Evolutionary conservation across 35 echinoderm and acorn worm species (phyloP).

Genomic region (Apostichopus parvimensis): DNA sequence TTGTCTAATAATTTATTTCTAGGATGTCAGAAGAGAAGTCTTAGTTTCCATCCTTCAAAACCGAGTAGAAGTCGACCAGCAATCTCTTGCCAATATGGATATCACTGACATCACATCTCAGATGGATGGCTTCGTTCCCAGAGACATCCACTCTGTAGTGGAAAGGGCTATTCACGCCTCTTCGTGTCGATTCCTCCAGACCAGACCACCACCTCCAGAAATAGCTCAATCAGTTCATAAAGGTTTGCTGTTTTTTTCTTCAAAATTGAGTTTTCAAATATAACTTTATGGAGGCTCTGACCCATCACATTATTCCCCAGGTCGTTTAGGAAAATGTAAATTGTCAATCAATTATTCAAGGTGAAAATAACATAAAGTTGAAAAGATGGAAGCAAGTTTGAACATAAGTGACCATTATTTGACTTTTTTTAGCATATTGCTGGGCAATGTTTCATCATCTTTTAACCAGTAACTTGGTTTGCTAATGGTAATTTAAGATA

Average conservation of each 20-base stretch:
- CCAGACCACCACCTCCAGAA: background rate
- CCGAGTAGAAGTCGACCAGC: constrained; percentile 83
- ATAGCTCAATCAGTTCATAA: background rate
- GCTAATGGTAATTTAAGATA: too few species aligned
- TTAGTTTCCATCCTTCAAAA: constrained; percentile 74
- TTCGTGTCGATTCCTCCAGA: constrained; percentile 65
- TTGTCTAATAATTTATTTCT: background rate
- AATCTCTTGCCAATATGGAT: constrained; percentile 62
- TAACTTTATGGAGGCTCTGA: too few species aligned
- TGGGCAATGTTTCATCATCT: too few species aligned
- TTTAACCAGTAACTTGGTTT: too few species aligned
- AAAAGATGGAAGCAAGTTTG: too few species aligned
- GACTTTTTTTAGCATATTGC: too few species aligned
- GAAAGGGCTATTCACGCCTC: constrained; percentile 96
- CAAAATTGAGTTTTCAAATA: background rate
- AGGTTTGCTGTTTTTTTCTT: background rate
- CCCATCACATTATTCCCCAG: too few species aligned
- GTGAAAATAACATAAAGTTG: too few species aligned
- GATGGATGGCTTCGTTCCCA: constrained; percentile 89
- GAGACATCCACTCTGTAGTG: constrained; percentile 76
- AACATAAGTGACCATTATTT: too few species aligned
- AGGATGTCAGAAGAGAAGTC: constrained; percentile 70
- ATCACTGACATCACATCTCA: constrained; percentile 23
- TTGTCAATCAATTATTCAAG: too few species aligned
- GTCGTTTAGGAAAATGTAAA: too few species aligned